Conservation (phyloP, 1,140 invertebrate species). For the Cotesia glomerata region DNA sequence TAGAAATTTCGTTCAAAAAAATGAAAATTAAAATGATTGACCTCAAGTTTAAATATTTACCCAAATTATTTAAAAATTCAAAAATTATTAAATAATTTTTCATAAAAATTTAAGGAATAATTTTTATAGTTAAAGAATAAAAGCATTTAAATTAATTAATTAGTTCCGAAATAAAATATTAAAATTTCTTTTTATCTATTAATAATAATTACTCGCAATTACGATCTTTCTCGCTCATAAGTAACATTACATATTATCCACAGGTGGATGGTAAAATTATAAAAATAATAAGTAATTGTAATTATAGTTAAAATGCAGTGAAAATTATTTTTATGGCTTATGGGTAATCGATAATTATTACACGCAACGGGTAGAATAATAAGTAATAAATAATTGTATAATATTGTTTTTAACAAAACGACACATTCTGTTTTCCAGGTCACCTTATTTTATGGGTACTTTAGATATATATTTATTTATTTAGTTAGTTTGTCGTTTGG, state of each 20-base stretch:
- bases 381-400: not conserved
- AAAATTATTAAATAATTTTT: no score
- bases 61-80: no score
- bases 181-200: not conserved
- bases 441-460: conserved; percentile 27
- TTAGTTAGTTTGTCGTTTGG: no score
- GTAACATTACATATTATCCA: not conserved
- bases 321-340: not conserved
- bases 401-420: not conserved
- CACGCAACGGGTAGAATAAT: not conserved
- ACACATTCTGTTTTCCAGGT: not conserved
- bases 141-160: no score
- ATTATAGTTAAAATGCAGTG: not conserved
- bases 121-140: no score
- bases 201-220: conserved; percentile 13
- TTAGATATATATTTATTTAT: not conserved
- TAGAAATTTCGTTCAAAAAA: no score
- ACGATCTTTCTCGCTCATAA: not conserved
- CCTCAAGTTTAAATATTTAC: no score
- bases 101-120: no score
- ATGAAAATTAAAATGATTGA: no score
- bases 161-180: no score
- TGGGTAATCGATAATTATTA: not conserved
- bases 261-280: not conserved
- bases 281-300: not conserved